Evolutionary conservation across 53 echinoderm and acorn worm genomes (phyloP), one percentile per base, ranked within the genome.

Genomic region (Luidia sarsii): DNA sequence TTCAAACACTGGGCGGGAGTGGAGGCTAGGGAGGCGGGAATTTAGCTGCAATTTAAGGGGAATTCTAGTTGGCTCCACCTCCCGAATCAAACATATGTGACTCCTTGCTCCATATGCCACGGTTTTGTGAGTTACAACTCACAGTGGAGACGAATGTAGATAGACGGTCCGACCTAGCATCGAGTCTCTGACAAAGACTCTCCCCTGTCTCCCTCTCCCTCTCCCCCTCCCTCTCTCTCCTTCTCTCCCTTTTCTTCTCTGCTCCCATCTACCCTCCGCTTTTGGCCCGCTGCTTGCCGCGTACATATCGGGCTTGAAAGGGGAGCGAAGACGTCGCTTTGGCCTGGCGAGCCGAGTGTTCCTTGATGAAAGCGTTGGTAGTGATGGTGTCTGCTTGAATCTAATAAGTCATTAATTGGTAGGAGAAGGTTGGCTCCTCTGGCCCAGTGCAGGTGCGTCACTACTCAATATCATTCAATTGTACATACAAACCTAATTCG

Each of bases 381-480:
- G 90, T 95, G 95, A 92, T 92, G 85, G 92, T 90, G 69, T 90
- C 92, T 87, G 92, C 92, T 92, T 90, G 90, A 91, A 65, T 92
- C 90, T 95, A 92, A 95, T 95, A 90, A 87, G 86, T 81, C 70
- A 70, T 92, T 95, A 95, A 95, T 95, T 95, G 95, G 89, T 82
- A 68, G 79, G 87, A 73, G 88, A 85, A 81, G 87, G 92, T 67
- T 87, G 66, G 57, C 70, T 70, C 84, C 82, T 79, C 92, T 79
- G 68, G 85, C 81, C n/a, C n/a, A n/a, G n/a, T 95, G 95, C 95
- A 95, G 95, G 95, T 95, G 95, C 89, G 84, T 67, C 39, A 79
- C 79, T 66, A 87, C 95, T 92, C 91, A 95, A 95, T 95, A 95
- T 89, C 95, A 95, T 95, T 95, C 95, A 95, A 90, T 95, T 90